Base-by-base conservation (phyloP, 2,113 vertebrate genomes). In the Hoplias malabaricus region DNA sequence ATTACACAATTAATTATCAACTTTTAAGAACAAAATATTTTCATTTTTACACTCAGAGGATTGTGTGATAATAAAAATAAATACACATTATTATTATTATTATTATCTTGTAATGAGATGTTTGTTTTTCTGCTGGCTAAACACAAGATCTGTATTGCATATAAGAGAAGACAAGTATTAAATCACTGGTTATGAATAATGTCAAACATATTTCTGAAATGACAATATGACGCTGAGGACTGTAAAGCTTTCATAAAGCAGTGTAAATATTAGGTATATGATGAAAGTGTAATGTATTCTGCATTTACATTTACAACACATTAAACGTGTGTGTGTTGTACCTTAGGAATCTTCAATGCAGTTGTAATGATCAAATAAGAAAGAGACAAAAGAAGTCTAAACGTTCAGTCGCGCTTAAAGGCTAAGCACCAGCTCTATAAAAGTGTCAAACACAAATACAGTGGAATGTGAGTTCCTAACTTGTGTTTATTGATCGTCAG, bases 1-100 rank as follows among this genome's bases (percentile, higher is more conserved):
- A 84, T 72, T 56, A 73, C 66, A 86, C 70, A 50, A 66, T 83
- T 83, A 85, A 85, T 86, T 86, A 86, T 78, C 84, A 84, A 80
- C 83, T 74, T 80, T 76, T 83, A 61, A 80, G 83, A 88, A 87
- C 84, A 85, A 16, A 78, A 80, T 74, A 67, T 82, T 68, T 80
- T 53, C 78, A 69, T 67, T 78, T 84, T 48, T 85, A 84, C 71
- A 80, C 59, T 56, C 72, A 81, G 79, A 70, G 70, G 50, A 81
- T 78, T 82, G 77, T 73, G 79, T 72, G 16, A 73, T 69, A 87
- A 78, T 65, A 87, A 83, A 82, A 87, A 85, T 81, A 82, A 82
- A 87, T 80, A 86, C 63, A 63, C 56, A 69, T 84, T 75, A 42
- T 13, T 36, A 63, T 73, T 80, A 69, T n/a, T 36, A 70, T 82